These are phyloP conservation scores for Scolanthus callimorphus DNA, from an alignment of 92 coral and sea anemone genomes.

Conservation along the genomic window DNA sequence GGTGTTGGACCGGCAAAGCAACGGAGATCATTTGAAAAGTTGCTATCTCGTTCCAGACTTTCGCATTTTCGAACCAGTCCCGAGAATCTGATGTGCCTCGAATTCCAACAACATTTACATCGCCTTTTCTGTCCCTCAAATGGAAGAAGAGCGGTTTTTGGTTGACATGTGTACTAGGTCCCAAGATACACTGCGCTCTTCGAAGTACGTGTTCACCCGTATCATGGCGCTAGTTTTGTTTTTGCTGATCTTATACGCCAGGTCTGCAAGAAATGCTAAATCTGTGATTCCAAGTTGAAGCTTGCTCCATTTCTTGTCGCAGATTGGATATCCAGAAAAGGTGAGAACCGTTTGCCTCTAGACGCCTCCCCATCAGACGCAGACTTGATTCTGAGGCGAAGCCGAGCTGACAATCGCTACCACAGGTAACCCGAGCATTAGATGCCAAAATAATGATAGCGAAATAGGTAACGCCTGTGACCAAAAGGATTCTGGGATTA, in stretches of 20 bases:
- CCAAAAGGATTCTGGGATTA: slow-evolving; percentile 23
- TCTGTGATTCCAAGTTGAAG: slow-evolving; percentile 47
- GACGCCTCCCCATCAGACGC: background rate
- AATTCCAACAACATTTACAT: slow-evolving; percentile 45
- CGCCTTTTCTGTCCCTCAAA: slow-evolving; percentile 7
- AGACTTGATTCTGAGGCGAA: background rate
- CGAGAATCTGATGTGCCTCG: slow-evolving; percentile 46
- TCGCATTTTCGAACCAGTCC: slow-evolving; percentile 60
- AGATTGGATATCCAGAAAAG: slow-evolving; percentile 61
- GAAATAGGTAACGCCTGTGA: slow-evolving; percentile 26
- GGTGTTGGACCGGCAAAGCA: slow-evolving; percentile 46
- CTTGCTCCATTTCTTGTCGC: slow-evolving; percentile 49
- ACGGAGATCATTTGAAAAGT: slow-evolving; percentile 60
- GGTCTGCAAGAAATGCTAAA: slow-evolving; percentile 54
- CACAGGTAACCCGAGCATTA: slow-evolving; percentile 26
- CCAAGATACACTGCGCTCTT: slow-evolving; percentile 34
- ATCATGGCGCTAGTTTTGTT: slow-evolving; percentile 1
- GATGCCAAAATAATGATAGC: slow-evolving; percentile 30
- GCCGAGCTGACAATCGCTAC: slow-evolving; percentile 43
- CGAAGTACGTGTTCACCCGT: slow-evolving; percentile 33
- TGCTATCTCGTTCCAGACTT: slow-evolving; percentile 63
- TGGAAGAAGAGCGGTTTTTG: slow-evolving; percentile 58
- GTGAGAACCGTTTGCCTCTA: too few relatives aligned
- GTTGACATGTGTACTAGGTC: slow-evolving; percentile 21
- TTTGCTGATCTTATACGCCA: slow-evolving; percentile 39